These are phyloP conservation scores for Wiebesia pumilae DNA, from an alignment of 1,140 invertebrate species.

Conservation along the genomic window DNA sequence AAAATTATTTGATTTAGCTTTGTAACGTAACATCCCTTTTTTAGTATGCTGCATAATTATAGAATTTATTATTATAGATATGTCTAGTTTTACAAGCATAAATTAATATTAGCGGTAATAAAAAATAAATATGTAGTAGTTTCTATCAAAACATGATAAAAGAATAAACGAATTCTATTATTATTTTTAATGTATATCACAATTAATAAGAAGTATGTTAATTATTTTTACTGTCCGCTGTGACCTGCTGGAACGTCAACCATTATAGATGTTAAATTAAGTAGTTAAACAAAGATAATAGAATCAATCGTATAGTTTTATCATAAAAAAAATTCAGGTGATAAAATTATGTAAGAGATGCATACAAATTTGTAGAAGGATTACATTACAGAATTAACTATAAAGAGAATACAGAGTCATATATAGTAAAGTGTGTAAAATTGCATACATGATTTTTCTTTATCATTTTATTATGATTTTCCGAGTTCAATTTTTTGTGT, in stretches of 20 bases:
- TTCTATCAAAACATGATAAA: not conserved
- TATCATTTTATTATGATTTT: not conserved
- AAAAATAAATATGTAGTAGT: not conserved
- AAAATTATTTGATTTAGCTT: not conserved
- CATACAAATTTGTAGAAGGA: not conserved
- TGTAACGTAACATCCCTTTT: not conserved
- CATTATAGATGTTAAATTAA: constrained; percentile 35
- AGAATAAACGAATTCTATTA: not conserved
- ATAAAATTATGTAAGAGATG: not conserved
- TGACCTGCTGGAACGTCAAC: constrained; percentile 76
- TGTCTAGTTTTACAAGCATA: not conserved
- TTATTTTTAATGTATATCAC: not conserved
- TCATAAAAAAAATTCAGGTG: not conserved
- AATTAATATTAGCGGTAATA: not conserved
- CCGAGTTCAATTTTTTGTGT: not conserved
- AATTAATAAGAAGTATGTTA: not conserved
- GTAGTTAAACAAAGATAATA: not conserved
- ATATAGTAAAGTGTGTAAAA: not conserved
- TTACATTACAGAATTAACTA: not conserved
- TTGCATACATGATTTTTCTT: not conserved
- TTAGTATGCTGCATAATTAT: not conserved
- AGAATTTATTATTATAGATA: not conserved
- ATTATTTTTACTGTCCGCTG: constrained; percentile 61
- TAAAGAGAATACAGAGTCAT: not conserved
- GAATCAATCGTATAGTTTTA: not conserved